These are phyloP conservation scores for Pentalonia nigronervosa DNA, from an alignment of 1,140 invertebrate species.

Conservation along the genomic window DNA sequence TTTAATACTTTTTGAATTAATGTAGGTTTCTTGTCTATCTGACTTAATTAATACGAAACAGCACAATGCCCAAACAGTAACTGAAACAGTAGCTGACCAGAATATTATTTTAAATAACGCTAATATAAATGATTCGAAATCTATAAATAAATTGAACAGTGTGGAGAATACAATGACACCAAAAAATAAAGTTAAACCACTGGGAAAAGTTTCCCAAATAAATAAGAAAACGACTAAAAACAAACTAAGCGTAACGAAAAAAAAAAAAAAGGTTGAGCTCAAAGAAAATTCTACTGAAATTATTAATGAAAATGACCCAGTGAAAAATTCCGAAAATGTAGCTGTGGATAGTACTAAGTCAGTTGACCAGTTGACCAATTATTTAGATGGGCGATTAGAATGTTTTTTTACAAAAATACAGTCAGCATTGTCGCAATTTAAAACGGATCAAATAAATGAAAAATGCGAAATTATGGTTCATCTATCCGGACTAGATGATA, in stretches of 20 bases:
- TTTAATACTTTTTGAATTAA: background rate
- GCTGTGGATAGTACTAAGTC: background rate
- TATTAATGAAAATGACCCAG: background rate
- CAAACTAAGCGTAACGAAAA: background rate
- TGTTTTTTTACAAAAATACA: conserved; percentile 11
- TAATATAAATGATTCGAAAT: background rate
- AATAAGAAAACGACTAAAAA: background rate
- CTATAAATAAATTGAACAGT: background rate
- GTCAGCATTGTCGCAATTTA: background rate
- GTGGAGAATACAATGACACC: background rate
- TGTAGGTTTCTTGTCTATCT: background rate
- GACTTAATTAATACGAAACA: background rate
- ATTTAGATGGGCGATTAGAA: background rate
- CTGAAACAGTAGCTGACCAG: background rate
- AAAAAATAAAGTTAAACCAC: background rate
- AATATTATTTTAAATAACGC: background rate
- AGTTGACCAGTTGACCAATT: background rate
- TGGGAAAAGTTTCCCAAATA: background rate
- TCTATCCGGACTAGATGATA: background rate
- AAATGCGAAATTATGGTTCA: background rate
- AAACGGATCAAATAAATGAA: background rate
- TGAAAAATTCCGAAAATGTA: background rate
- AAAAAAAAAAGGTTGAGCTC: background rate
- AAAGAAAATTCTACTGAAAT: background rate
- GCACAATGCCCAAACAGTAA: background rate